phyloP scores from a whole-genome alignment of 2,888 invertebrate species.

The Tanypteryx hageni region DNA sequence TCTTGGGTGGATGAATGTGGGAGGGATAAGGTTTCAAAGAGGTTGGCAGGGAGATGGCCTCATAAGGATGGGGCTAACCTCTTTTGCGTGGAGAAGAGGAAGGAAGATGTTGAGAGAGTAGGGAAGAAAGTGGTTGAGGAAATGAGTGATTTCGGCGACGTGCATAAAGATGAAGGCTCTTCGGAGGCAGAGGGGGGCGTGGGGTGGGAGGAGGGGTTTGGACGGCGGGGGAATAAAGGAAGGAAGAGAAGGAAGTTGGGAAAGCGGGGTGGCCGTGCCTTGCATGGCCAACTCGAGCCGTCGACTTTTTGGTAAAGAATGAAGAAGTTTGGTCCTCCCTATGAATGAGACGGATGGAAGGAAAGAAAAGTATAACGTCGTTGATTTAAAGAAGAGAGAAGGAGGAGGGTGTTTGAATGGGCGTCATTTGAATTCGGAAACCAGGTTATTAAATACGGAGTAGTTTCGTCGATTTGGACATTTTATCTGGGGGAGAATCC shows the following conservation, averaged over 20 bases:
- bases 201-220: not conserved
- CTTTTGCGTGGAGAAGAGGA: not conserved
- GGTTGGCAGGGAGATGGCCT: constrained; percentile 13
- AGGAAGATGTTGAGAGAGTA: not conserved
- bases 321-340: constrained; percentile 1
- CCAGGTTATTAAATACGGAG: too few relatives aligned
- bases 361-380: not conserved
- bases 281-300: not conserved
- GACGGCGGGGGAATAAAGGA: not conserved
- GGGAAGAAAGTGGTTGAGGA: not conserved
- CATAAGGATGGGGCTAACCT: constrained; percentile 19
- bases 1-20: not conserved
- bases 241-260: not conserved
- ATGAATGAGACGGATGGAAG: not conserved
- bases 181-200: not conserved
- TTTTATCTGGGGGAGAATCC: too few relatives aligned
- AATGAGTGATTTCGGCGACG: not conserved
- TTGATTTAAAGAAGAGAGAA: not conserved
- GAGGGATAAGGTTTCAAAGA: not conserved
- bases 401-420: not conserved
- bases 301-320: not conserved
- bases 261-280: not conserved
- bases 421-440: too few relatives aligned
- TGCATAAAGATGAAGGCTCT: constrained; percentile 6
- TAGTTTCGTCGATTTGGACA: too few relatives aligned